A percentile compares a stretch with the other conserved stretches of the same genome.
These are phyloP conservation scores for Dicerorhinus sumatrensis DNA, from an alignment of 2,113 vertebrate species.

Conservation along the genomic window DNA sequence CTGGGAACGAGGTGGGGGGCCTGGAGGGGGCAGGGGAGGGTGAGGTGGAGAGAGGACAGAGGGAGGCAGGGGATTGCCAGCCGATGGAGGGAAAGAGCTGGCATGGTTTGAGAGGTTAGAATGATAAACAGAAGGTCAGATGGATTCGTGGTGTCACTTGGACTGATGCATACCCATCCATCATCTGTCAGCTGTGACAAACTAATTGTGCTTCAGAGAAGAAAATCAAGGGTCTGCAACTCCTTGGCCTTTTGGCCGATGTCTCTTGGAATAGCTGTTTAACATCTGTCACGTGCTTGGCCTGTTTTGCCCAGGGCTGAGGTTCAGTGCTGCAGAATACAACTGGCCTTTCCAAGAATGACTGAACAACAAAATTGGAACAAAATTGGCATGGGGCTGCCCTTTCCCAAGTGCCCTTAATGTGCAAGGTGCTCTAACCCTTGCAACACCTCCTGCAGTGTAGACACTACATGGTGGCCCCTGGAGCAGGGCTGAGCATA, in stretches of 20 bases:
- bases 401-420: not conserved
- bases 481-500: no score
- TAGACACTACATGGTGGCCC: not conserved
- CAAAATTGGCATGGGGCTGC: not conserved
- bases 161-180: not conserved
- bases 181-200: conserved; percentile 75
- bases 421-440: not conserved
- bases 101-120: not conserved
- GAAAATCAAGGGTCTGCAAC: conserved; percentile 65
- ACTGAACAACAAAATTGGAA: not conserved
- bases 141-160: not conserved
- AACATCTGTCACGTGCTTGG: conserved; percentile 60
- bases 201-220: conserved; percentile 65
- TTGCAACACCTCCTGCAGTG: not conserved
- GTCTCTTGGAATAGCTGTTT: conserved; percentile 73
- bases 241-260: conserved; percentile 65
- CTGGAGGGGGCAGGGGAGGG: accelerated
- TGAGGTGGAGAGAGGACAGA: not conserved
- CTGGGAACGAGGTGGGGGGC: accelerated
- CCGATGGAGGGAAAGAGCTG: not conserved
- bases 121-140: conserved; percentile 10
- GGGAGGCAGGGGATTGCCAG: not conserved
- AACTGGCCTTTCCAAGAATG: conserved; percentile 50
- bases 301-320: not conserved
- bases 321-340: not conserved